Evolutionary conservation across 1,140 invertebrate species (phyloP), one percentile per base, ranked within the genome.

Genomic region (Reticulitermes speratus): DNA sequence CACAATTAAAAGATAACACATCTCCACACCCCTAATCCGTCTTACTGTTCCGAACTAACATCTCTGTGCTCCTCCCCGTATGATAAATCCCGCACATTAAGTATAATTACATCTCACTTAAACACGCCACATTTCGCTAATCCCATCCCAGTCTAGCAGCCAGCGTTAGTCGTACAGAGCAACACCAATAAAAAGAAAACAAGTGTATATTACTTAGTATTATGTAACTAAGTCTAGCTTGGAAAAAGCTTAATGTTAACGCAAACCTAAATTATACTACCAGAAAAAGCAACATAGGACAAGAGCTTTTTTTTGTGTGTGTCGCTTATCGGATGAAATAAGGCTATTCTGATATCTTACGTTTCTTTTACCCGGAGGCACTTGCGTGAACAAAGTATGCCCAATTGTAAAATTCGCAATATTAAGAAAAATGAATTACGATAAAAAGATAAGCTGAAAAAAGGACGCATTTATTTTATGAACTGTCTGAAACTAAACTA

Each of bases 141-240:
- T 75, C 65, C 65, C 65, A 75, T 75, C 7, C 65, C n/a, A 75
- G 65, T 6, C 65, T 75, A 75, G 16, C 65, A 75, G 65, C 65
- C 14, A 55, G 52, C 19, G 52, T 55, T 55, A 14, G 52, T 55
- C 52, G 52, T 55, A 75, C 65, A 75, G 14, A 75, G 65, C 65
- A 75, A 75, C 65, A 75, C 65, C 65, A 75, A 75, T 75, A 75
- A 75, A 75, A 75, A 75, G 65, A 75, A 75, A 75, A 75, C 65
- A 75, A 75, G 65, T 75, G 65, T 75, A 75, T 75, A 75, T 75
- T 75, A 75, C 65, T 75, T 75, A 75, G n/a, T 75, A 75, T 75
- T 75, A 75, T 75, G 65, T 75, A 75, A 75, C n/a, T 75, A 75
- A 75, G 65, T 25, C 65, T 75, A 30, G 25, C 65, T 75, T 30